Conservation (phyloP, 2,797 vertebrate species). For the Garrulus glandarius region DNA sequence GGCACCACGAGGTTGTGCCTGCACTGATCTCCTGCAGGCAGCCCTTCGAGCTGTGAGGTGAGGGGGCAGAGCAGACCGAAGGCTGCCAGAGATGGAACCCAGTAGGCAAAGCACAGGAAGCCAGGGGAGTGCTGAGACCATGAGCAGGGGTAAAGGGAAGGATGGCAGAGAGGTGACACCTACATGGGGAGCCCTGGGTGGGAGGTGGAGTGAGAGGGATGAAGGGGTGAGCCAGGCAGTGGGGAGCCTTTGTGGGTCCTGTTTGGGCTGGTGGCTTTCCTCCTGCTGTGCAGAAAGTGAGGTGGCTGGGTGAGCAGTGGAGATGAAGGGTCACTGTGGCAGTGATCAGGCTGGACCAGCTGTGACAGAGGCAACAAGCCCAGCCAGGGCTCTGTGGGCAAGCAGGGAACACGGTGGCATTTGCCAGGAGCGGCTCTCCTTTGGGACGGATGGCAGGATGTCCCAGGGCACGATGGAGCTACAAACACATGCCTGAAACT, state of each 20-base stretch:
- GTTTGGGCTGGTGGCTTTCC: background rate
- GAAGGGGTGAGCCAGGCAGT: background rate
- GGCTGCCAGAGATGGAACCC: background rate
- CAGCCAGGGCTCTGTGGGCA: background rate
- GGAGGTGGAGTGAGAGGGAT: background rate
- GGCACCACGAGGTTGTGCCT: background rate
- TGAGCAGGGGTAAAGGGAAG: background rate
- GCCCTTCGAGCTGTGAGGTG: background rate
- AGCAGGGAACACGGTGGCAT: background rate
- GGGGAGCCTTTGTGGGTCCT: background rate
- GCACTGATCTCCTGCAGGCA: background rate
- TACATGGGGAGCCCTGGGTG: background rate
- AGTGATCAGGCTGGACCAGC: background rate
- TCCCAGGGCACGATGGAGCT: background rate
- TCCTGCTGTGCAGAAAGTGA: background rate
- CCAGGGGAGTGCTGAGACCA: background rate
- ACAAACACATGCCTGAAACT: background rate
- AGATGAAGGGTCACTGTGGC: background rate
- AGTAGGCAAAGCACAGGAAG: background rate
- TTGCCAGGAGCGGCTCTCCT: background rate
- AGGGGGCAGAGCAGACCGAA: background rate
- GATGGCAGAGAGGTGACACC: background rate
- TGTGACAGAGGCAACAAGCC: background rate
- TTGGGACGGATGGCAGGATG: fast-evolving
- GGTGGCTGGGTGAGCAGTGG: background rate